Evolutionary conservation across 2,888 invertebrate species (phyloP).

Genomic region (Mimas tiliae): DNA sequence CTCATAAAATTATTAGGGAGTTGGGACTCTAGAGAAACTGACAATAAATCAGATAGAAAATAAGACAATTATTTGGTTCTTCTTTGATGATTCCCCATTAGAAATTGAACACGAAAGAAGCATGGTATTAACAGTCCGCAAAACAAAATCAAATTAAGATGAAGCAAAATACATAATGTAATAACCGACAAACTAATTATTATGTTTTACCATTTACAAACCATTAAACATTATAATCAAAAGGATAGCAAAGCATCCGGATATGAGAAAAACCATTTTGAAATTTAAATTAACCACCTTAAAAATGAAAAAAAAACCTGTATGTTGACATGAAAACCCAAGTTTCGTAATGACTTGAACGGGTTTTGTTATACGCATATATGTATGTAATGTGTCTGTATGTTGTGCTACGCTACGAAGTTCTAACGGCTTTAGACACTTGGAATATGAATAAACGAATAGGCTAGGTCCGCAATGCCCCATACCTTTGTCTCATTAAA

Average conservation of each 20-base stretch:
- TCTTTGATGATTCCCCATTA: no score
- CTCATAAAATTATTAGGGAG: no score
- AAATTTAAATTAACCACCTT: constrained; percentile 14
- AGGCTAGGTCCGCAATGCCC: neutral
- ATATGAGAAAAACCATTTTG: constrained; percentile 11
- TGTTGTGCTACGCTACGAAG: neutral
- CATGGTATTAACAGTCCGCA: no score
- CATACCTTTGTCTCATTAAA: no score
- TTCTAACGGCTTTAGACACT: neutral
- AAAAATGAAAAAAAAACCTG: constrained; percentile 21
- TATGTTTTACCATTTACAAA: neutral
- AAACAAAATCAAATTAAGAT: no score
- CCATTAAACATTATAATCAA: constrained; percentile 22
- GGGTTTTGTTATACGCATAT: constrained; percentile 17
- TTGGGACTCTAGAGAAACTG: no score
- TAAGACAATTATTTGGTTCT: no score
- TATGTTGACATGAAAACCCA: constrained; percentile 22
- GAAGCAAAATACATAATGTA: neutral
- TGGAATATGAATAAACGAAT: neutral
- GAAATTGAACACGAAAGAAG: no score
- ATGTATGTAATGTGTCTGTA: neutral
- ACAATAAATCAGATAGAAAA: no score
- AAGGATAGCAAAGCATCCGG: constrained; percentile 11
- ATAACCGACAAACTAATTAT: neutral
- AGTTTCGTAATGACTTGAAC: constrained; percentile 25